These are phyloP conservation scores for Stegana nigrithorax DNA, from an alignment of 2,888 invertebrate genomes.

Conservation along the genomic window DNA sequence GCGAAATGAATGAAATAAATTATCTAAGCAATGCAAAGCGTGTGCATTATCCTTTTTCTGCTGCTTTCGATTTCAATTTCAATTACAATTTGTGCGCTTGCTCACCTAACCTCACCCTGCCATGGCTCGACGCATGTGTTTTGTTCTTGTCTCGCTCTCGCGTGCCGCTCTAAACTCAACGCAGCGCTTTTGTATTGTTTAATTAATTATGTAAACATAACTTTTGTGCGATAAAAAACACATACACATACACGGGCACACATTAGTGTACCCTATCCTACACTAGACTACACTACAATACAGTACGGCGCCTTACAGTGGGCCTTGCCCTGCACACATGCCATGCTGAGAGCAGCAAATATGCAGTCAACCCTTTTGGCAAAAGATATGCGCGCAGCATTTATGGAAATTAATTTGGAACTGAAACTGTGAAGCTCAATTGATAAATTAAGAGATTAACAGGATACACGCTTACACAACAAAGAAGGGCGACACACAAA, in stretches of 20 bases:
- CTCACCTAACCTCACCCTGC: background rate
- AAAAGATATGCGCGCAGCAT: conserved; percentile 32
- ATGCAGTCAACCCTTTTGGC: conserved; percentile 9
- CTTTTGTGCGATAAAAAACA: conserved; percentile 38
- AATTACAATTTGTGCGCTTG: background rate
- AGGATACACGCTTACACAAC: conserved; percentile 37
- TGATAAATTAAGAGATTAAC: conserved; percentile 64
- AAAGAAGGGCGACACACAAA: background rate
- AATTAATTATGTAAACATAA: conserved; percentile 62
- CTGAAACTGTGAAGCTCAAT: conserved; percentile 48
- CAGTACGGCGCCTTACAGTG: no score
- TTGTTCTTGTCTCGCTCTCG: conserved; percentile 6
- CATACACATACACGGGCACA: background rate
- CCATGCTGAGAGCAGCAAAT: no score
- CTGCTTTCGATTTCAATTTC: no score
- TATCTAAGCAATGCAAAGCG: conserved; percentile 29
- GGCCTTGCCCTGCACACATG: no score
- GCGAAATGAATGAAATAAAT: conserved; percentile 39
- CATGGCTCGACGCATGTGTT: background rate
- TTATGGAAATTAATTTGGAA: conserved; percentile 64
- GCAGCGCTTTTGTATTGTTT: conserved; percentile 55
- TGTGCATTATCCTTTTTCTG: conserved; percentile 11
- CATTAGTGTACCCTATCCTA: conserved; percentile 6
- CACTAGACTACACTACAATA: no score
- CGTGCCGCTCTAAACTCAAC: conserved; percentile 22